Evolutionary conservation across 92 coral and sea anemone species (phyloP), one percentile per base, ranked within the genome.

Genomic region (Porites cylindrica): DNA sequence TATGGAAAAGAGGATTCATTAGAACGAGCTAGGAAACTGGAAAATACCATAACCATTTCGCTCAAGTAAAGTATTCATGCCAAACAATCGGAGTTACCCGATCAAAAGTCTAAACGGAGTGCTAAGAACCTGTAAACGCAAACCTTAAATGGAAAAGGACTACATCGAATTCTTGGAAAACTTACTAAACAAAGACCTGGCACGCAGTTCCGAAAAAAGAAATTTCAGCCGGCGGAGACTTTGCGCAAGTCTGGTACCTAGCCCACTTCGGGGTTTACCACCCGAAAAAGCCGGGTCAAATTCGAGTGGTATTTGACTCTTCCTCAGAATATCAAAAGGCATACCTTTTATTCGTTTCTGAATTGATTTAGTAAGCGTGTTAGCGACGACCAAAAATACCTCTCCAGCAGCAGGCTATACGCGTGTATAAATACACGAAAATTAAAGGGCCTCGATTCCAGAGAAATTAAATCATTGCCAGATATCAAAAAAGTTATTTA

Each of bases 251-350:
- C 10, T 79, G 90, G 90, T 86, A 86, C 58, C 90, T 86, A 56
- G 86, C 80, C 4, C 90, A 86, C 51, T 86, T 86, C 29, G 89
- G 89, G 13, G 93, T 78, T 19, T 89, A 89, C 69, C 89, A 89
- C 81, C 89, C 92, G 21, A 84, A 71, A 79, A 89, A 84, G 50
- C 92, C 89, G n/a, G 70, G 60, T 18, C 86, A 89, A 51, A 69
- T 91, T 58, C 85, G 91, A 13, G 87, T 90, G 23, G 93, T 85
- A 68, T 90, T 90, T 70, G 90, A 90, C 53, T 85, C 86, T 4
- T 78, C 86, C 1, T 75, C 90, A 1, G 86, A 85, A 38, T 90
- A 26, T 52, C 63, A 85, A 26, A 26, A 26, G 32, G 32, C 32
- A 29, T 29, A 29, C 32, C 2, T 29, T 29, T 29, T 29, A 29